Conservation (phyloP, 2,797 vertebrate genomes). For the Eulemur mongoz region DNA sequence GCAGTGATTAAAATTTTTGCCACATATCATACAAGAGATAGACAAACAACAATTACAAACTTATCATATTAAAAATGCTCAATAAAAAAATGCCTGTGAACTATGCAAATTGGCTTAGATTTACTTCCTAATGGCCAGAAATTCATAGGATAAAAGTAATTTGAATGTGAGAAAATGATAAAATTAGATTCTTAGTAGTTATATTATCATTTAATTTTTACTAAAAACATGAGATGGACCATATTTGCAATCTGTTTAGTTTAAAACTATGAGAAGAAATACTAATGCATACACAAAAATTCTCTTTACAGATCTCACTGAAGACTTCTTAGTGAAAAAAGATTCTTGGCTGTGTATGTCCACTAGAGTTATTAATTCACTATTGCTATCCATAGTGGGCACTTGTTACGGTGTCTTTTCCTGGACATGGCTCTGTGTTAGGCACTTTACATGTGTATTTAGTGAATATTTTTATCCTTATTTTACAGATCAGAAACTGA, state of each 20-base stretch:
- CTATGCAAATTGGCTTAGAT: background rate
- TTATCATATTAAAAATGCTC: background rate
- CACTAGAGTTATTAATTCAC: background rate
- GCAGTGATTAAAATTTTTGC: background rate
- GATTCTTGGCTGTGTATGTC: background rate
- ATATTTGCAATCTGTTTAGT: background rate
- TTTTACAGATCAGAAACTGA: background rate
- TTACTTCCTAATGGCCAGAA: background rate
- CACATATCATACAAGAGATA: background rate
- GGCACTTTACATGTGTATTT: background rate
- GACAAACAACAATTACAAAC: background rate
- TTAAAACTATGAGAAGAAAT: background rate
- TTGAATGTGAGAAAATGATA: background rate
- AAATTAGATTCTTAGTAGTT: background rate
- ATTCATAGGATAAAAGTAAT: background rate
- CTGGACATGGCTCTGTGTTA: background rate
- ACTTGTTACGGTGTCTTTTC: background rate
- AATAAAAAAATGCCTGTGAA: background rate
- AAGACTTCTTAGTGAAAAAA: background rate
- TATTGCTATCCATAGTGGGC: accelerated
- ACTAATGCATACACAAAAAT: background rate
- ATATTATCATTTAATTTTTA: background rate
- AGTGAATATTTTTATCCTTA: background rate
- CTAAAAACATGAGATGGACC: background rate
- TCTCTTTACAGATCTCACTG: background rate